These are phyloP conservation scores for Cochlearius cochlearius DNA, from an alignment of 2,113 vertebrate species.

Conservation along the genomic window DNA sequence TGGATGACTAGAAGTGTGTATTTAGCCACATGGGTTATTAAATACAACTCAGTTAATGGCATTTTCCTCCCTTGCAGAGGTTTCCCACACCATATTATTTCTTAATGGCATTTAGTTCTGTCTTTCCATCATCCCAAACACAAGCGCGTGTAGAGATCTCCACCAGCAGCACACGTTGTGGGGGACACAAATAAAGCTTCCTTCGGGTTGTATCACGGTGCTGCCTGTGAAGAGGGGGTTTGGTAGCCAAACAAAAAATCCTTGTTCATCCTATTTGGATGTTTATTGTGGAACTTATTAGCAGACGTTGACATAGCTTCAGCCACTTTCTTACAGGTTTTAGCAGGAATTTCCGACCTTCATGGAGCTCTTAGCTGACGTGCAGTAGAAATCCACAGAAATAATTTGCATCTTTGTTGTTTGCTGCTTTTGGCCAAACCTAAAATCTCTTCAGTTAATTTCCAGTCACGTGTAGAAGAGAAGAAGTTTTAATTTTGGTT, in stretches of 20 bases:
- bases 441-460: neutral
- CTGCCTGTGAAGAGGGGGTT: neutral
- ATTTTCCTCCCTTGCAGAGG: neutral
- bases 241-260: neutral
- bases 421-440: neutral
- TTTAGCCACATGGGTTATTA: neutral
- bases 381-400: neutral
- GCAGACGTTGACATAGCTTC: neutral
- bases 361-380: neutral
- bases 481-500: neutral
- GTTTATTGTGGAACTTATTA: neutral
- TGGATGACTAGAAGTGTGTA: neutral
- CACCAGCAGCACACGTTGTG: neutral
- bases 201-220: neutral
- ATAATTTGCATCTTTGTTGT: neutral
- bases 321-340: neutral
- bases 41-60: neutral
- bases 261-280: neutral
- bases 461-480: neutral
- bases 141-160: neutral
- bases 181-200: neutral
- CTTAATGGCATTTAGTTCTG: neutral
- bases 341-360: neutral
- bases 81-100: neutral
- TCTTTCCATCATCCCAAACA: neutral